These are phyloP conservation scores for Cephalopholis sonnerati DNA, from an alignment of 2,113 vertebrate species.

Conservation along the genomic window DNA sequence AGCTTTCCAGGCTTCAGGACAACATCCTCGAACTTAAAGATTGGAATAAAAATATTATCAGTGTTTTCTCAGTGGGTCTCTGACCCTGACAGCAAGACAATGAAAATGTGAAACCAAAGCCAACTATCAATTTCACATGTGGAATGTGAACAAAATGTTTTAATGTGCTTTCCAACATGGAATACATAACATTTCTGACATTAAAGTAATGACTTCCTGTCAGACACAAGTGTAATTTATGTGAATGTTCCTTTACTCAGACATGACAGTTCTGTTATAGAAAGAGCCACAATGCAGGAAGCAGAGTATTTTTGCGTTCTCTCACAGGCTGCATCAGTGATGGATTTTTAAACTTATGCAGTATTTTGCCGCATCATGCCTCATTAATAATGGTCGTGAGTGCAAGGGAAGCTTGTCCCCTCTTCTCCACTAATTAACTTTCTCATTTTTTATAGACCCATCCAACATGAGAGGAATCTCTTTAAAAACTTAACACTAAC, in stretches of 20 bases:
- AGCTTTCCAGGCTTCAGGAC: conserved; percentile 17
- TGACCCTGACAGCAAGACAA: neutral
- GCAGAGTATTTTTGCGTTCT: neutral
- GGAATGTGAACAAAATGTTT: neutral
- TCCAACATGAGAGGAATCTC: neutral
- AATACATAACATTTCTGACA: neutral
- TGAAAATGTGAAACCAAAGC: neutral
- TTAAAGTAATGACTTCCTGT: neutral
- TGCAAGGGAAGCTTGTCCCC: neutral
- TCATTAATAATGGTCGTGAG: neutral
- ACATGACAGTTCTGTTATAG: neutral
- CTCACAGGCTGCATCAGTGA: neutral
- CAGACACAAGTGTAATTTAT: neutral
- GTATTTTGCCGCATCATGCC: neutral
- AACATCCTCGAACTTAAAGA: neutral
- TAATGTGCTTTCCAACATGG: neutral
- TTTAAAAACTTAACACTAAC: neutral
- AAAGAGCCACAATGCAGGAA: neutral
- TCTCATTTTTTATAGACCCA: neutral
- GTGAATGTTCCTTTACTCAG: neutral
- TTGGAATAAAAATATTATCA: neutral
- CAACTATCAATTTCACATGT: neutral
- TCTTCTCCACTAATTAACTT: neutral
- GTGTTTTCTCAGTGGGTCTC: neutral
- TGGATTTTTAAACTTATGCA: neutral